Evolutionary conservation across 2,888 invertebrate genomes (phyloP).

Genomic region (Pollenia labialis): DNA sequence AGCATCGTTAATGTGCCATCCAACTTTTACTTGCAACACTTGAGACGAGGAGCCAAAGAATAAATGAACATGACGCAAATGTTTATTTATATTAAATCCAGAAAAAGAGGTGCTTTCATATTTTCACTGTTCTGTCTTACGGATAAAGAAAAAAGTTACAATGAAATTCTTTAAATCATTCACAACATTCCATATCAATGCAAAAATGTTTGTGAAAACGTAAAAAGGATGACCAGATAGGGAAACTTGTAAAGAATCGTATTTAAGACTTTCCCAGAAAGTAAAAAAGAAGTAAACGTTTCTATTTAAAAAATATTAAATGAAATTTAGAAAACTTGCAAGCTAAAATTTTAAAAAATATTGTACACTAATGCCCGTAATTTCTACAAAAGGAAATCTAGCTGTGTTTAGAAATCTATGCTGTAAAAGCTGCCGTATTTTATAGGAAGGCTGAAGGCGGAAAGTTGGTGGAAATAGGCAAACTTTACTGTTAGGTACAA

Average conservation of each 20-base stretch:
- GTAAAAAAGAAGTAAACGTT: too few species aligned
- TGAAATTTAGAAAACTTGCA: too few species aligned
- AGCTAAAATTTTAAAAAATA: too few species aligned
- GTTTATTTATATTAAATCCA: constrained; percentile 39
- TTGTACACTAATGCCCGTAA: too few species aligned
- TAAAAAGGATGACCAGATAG: constrained; percentile 31
- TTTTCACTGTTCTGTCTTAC: not conserved
- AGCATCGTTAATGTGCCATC: constrained; percentile 47
- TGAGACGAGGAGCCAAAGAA: not conserved
- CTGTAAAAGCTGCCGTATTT: too few species aligned
- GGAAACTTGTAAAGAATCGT: not conserved
- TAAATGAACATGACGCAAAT: constrained; percentile 45
- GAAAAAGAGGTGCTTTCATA: constrained; percentile 9
- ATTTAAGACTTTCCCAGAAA: too few species aligned
- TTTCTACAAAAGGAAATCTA: too few species aligned
- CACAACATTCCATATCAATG: constrained; percentile 36
- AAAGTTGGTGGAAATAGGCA: too few species aligned
- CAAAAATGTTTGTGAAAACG: constrained; percentile 6
- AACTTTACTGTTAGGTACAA: too few species aligned
- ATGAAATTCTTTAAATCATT: constrained; percentile 35
- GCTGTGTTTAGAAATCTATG: too few species aligned
- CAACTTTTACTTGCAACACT: constrained; percentile 34
- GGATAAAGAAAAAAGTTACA: constrained; percentile 1
- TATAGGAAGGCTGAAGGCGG: too few species aligned
- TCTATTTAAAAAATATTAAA: too few species aligned